Conservation (phyloP, 30 jellyfish, hydroid and myxozoan species). For the Aurelia aurita region DNA sequence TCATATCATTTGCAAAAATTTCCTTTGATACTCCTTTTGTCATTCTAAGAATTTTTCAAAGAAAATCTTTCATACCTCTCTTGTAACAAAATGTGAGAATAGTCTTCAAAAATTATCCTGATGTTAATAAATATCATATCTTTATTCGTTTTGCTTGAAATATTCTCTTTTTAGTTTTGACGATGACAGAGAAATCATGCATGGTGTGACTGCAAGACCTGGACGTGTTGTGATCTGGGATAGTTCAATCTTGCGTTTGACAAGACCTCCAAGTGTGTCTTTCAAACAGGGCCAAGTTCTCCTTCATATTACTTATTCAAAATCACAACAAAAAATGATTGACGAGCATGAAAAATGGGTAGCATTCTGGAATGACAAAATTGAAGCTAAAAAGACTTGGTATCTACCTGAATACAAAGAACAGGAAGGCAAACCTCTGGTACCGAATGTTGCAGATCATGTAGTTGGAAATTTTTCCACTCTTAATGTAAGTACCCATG, state of each 20-base stretch:
- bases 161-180: slow-evolving; percentile 66
- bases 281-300: slow-evolving; percentile 83
- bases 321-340: slow-evolving; percentile 74
- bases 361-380: slow-evolving; percentile 62
- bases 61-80: too few relatives aligned
- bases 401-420: slow-evolving; percentile 70
- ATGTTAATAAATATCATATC: neutral
- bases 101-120: neutral
- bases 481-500: slow-evolving; percentile 10
- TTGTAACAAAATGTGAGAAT: too few relatives aligned
- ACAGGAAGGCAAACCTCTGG: slow-evolving; percentile 44
- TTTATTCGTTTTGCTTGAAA: neutral
- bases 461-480: slow-evolving; percentile 75
- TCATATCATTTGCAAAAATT: too few relatives aligned
- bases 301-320: slow-evolving; percentile 71
- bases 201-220: slow-evolving; percentile 89
- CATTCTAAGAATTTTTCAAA: too few relatives aligned
- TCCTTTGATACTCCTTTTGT: too few relatives aligned
- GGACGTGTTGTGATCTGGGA: slow-evolving; percentile 97
- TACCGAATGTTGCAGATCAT: slow-evolving; percentile 77
- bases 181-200: slow-evolving; percentile 76
- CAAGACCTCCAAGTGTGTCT: slow-evolving; percentile 94
- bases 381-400: slow-evolving; percentile 78
- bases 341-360: slow-evolving; percentile 64
- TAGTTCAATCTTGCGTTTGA: slow-evolving; percentile 73